Base-by-base conservation (phyloP, 2,113 vertebrate genomes). In the Deroptyus accipitrinus region DNA sequence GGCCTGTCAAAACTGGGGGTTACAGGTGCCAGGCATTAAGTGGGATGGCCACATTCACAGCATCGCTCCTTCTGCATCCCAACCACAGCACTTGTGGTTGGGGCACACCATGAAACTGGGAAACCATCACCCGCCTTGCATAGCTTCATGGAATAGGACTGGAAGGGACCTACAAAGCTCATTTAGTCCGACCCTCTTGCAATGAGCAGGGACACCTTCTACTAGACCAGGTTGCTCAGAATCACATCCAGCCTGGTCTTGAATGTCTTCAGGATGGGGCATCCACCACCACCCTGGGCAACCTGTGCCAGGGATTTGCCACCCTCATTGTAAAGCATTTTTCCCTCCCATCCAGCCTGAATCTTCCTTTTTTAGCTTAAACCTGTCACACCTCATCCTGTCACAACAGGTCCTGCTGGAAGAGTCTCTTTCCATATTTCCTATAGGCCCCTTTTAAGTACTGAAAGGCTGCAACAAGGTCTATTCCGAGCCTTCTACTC, bases 51-150 rank as follows among this genome's bases (percentile, higher is more conserved):
- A 7, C 22, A 18, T 2, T 35, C 51, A 2, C 39, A 42, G 57
- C 37, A 9, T 13, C 64, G 39, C 30, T 17, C 35, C 24, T 20
- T 10, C 66, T 33, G n/a, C 74, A 37, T n/a, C 74, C 74, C 46
- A 6, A 2, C 19, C 0, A 3, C 51, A 27, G 37, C 1, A 15
- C 41, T 37, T 0, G 0, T 1, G 2, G 69, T 41, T 37, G 41
- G 22, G 37, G 30, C 35, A 33, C 0, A 1, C n/a, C n/a, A 31
- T 8, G 3, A 6, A 7, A 4, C 6, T 0, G 25, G 72, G 68
- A 16, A 17, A 49, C 35, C 25, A 2, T 28, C 2, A 0, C 37
- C 17, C 0, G 1, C 3, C 28, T 59, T 37, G 33, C 25, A 2
- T 5, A 0, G 33, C n/a, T 57, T 22, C 19, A 9, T n/a, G 55